A percentile compares a stretch with the other conserved stretches of the same genome.
Evolutionary conservation across 2,888 invertebrate species (phyloP).

Genomic region (Scaptomyza parva): DNA sequence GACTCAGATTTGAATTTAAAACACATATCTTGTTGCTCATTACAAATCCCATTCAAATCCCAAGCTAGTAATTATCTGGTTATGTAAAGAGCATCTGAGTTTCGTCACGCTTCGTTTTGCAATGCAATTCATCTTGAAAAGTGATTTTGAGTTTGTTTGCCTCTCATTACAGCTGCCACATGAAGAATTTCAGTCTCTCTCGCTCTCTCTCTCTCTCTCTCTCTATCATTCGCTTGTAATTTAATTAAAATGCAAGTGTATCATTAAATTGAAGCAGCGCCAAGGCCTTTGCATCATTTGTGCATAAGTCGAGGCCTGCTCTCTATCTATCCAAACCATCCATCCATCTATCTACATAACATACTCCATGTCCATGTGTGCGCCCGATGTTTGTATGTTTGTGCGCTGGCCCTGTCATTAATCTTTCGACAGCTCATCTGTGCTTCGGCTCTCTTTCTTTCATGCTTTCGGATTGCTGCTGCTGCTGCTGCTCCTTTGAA

Average conservation of each 20-base stretch:
- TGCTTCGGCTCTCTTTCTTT: neutral
- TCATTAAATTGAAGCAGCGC: constrained; percentile 68
- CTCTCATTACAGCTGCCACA: constrained; percentile 40
- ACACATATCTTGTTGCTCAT: neutral
- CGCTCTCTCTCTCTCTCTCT: neutral
- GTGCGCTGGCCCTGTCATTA: constrained; percentile 63
- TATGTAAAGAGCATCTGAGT: constrained; percentile 30
- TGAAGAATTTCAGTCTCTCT: constrained; percentile 6
- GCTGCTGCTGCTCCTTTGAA: constrained; percentile 12
- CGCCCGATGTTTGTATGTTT: constrained; percentile 58
- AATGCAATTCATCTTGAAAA: constrained; percentile 42
- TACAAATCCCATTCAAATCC: too few relatives aligned
- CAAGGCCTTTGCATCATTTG: constrained; percentile 41
- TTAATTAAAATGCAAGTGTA: constrained; percentile 78
- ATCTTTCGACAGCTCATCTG: constrained; percentile 66
- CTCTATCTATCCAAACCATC: constrained; percentile 6
- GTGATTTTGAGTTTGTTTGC: constrained; percentile 33
- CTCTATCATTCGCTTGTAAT: constrained; percentile 37
- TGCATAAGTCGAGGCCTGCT: constrained; percentile 1
- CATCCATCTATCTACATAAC: constrained; percentile 1
- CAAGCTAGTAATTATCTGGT: constrained; percentile 25
- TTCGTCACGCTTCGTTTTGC: constrained; percentile 27
- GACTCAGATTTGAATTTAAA: too few relatives aligned
- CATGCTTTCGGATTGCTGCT: neutral
- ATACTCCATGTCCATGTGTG: constrained; percentile 50